Conservation (phyloP, 2,888 invertebrate species). For the Eulithis testata region DNA sequence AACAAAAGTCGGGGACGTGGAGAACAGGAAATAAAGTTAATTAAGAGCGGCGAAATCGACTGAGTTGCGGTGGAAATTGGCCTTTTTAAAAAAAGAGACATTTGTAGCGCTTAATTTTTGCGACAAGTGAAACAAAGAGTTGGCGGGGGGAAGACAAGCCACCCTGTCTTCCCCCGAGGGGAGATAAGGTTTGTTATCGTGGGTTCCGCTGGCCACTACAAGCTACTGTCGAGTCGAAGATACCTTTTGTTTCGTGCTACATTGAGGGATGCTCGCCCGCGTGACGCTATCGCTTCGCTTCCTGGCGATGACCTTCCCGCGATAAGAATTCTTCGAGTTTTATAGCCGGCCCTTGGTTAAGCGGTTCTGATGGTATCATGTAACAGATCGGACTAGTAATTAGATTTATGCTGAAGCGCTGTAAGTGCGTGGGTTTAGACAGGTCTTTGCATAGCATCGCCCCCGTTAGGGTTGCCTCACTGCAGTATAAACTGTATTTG, state of each 20-base stretch:
- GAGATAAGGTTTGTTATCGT: conserved; percentile 81
- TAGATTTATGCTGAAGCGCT: conserved; percentile 54
- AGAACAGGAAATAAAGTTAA: conserved; percentile 85
- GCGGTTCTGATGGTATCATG: conserved; percentile 43
- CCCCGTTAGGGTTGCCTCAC: conserved; percentile 20
- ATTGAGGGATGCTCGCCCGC: conserved; percentile 80
- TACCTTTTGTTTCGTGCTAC: conserved; percentile 79
- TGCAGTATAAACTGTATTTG: no score
- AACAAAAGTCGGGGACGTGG: conserved; percentile 80
- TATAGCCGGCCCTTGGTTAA: conserved; percentile 51
- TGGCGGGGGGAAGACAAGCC: conserved; percentile 60
- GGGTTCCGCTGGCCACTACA: conserved; percentile 66
- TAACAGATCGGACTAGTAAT: conserved; percentile 49
- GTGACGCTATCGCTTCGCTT: conserved; percentile 78
- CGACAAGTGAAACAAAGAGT: conserved; percentile 85
- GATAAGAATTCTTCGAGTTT: conserved; percentile 78
- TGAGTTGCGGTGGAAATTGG: conserved; percentile 84
- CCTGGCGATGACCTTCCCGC: conserved; percentile 73
- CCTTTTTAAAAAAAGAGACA: conserved; percentile 82
- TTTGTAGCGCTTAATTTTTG: conserved; percentile 85
- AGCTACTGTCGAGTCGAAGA: conserved; percentile 78
- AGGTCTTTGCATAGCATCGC: conserved; percentile 25
- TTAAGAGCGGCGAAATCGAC: conserved; percentile 84
- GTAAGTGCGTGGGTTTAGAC: conserved; percentile 46
- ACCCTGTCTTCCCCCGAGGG: conserved; percentile 48